These are phyloP conservation scores for Plemyria rubiginata DNA, from an alignment of 2,888 invertebrate species.

Conservation along the genomic window DNA sequence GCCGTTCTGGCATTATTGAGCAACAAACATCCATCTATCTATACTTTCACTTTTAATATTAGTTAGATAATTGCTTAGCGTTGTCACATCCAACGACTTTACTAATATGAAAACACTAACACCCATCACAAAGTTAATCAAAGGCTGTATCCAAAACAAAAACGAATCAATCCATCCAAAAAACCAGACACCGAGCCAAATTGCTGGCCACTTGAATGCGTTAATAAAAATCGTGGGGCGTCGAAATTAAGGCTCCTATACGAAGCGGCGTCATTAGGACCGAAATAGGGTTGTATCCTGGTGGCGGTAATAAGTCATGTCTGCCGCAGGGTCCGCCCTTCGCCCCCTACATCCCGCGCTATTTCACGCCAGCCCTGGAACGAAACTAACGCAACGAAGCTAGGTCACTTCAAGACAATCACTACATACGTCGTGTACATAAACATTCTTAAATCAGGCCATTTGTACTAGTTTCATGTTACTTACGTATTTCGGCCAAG, in stretches of 20 bases:
- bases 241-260: constrained; percentile 81
- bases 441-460: not conserved
- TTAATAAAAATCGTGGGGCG: constrained; percentile 82
- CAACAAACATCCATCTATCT: too few species aligned
- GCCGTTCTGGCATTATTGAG: too few species aligned
- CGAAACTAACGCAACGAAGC: constrained; percentile 28
- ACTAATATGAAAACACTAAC: constrained; percentile 2
- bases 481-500: too few species aligned
- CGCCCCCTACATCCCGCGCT: constrained; percentile 60
- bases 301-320: constrained; percentile 83
- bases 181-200: constrained; percentile 48
- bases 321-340: constrained; percentile 73
- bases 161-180: constrained; percentile 44
- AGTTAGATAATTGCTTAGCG: not conserved
- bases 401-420: constrained; percentile 20
- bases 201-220: constrained; percentile 76
- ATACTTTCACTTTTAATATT: too few species aligned
- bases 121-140: constrained; percentile 28
- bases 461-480: not conserved
- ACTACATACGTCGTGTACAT: not conserved
- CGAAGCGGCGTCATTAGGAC: constrained; percentile 80
- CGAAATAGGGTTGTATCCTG: constrained; percentile 83
- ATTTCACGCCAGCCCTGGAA: constrained; percentile 63
- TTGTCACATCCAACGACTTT: constrained; percentile 9
- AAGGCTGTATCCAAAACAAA: constrained; percentile 37